Conservation (phyloP, 2,113 vertebrate genomes). For the Blennius ocellaris region DNA sequence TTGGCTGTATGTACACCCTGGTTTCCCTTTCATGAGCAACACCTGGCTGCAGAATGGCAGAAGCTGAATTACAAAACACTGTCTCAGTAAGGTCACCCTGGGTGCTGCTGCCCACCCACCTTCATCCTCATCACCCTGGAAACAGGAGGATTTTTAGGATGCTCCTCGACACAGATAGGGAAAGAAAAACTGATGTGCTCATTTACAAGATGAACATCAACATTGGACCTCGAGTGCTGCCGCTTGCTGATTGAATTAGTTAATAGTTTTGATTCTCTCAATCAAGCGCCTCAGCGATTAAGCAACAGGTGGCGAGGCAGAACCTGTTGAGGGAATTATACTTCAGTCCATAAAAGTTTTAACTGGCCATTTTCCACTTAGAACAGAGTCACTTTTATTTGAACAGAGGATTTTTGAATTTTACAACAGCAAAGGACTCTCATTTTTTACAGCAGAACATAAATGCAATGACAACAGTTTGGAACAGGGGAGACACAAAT, state of each 20-base stretch:
- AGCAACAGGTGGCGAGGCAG: constrained; percentile 16
- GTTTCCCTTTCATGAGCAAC: constrained; percentile 33
- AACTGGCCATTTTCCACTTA: constrained; percentile 73
- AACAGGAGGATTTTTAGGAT: constrained; percentile 66
- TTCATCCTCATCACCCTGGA: constrained; percentile 71
- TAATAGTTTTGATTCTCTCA: constrained; percentile 6
- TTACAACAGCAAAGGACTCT: constrained; percentile 74
- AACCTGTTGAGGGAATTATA: constrained; percentile 31
- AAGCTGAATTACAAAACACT: constrained; percentile 54
- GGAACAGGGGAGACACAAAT: constrained; percentile 60
- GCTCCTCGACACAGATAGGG: constrained; percentile 28
- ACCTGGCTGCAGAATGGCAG: constrained; percentile 53
- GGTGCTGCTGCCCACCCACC: constrained; percentile 54
- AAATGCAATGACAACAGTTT: constrained; percentile 69
- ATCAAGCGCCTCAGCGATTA: constrained; percentile 9
- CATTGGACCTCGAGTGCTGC: constrained; percentile 3
- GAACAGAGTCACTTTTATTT: constrained; percentile 70
- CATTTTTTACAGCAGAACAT: constrained; percentile 63
- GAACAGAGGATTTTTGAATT: constrained; percentile 58
- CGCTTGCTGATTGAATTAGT: constrained; percentile 33
- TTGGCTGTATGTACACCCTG: neutral
- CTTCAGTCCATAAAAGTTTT: constrained; percentile 70
- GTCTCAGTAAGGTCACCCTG: constrained; percentile 62
- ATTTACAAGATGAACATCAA: constrained; percentile 32
- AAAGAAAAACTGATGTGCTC: constrained; percentile 14